Conservation (phyloP, 2,888 invertebrate species). For the Tenthredo distinguenda region DNA sequence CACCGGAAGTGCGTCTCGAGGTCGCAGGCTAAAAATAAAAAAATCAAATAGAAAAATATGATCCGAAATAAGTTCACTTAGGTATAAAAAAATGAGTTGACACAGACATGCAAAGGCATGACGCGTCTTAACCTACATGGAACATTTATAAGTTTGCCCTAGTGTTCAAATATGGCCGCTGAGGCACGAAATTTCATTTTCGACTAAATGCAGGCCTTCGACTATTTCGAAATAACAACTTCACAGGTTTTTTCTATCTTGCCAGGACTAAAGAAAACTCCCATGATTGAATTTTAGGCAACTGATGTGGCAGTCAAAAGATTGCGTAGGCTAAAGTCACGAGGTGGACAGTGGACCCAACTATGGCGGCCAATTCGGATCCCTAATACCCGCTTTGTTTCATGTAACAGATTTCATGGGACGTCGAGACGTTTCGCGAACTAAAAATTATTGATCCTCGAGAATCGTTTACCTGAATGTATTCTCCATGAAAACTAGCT, state of each 20-base stretch:
- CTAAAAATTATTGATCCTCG: neutral
- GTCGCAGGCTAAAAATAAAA: conserved; percentile 82
- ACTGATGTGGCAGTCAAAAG: neutral
- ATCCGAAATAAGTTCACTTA: conserved; percentile 6
- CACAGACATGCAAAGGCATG: neutral
- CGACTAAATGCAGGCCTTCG: neutral
- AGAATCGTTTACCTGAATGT: neutral
- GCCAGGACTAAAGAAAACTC: neutral
- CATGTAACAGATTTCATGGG: neutral
- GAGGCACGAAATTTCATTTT: neutral
- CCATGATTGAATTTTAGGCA: neutral
- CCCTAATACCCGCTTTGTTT: neutral
- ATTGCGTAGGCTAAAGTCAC: neutral
- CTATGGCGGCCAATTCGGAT: neutral
- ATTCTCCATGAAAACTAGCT: neutral
- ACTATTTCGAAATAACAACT: neutral
- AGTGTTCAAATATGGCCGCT: neutral
- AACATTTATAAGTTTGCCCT: neutral
- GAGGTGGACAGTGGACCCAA: neutral
- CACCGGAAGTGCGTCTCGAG: conserved; percentile 86
- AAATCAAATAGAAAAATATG: conserved; percentile 26
- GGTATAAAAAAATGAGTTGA: neutral
- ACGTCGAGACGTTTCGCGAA: neutral
- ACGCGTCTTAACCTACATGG: neutral
- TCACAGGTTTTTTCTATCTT: neutral